Base-by-base conservation (phyloP, 2,113 vertebrate species). In the Psittacara wagleri region DNA sequence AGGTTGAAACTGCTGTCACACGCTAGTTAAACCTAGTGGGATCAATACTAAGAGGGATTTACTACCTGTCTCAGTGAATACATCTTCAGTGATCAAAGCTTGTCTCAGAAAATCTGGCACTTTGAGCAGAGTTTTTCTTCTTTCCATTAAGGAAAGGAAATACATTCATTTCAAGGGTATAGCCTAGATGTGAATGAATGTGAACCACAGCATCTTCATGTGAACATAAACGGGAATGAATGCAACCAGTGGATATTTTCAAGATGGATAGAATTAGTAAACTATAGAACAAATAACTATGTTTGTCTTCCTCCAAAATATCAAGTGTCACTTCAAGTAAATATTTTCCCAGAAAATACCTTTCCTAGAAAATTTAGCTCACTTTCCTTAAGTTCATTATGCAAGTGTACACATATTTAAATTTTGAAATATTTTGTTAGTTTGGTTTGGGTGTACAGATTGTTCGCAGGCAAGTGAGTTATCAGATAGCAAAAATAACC, bases 31-130 rank as follows among this genome's bases (percentile, higher is more conserved):
- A 94, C 77, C 63, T 68, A n/a, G 55, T 57, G 22, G 68, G 73
- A 97, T 93, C 96, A 87, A 95, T 97, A 94, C 82, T 76, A 74
- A 86, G 94, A 94, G 78, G 75, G 67, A 96, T 97, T 98, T 97
- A 96, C 72, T 94, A 59, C 68, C 74, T 79, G 89, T 52, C 33
- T 89, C n/a, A 89, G 35, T 88, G 54, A 78, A 95, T 96, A 90
- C 88, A 94, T 93, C 83, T 90, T n/a, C 83, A 96, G 70, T 10
- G 15, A 94, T 92, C 95, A 96, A 85, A 96, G 72, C 28, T 48
- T 22, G 41, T 75, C 77, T 55, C 61, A 81, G 63, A 95, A 86
- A 92, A 92, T 79, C 73, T 44, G 67, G 41, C 55, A 72, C 66
- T 85, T 74, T 76, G 28, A 81, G 33, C 43, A 85, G 68, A 78